Base-by-base conservation (phyloP, 2,797 vertebrate genomes). In the Sebastes minor region DNA sequence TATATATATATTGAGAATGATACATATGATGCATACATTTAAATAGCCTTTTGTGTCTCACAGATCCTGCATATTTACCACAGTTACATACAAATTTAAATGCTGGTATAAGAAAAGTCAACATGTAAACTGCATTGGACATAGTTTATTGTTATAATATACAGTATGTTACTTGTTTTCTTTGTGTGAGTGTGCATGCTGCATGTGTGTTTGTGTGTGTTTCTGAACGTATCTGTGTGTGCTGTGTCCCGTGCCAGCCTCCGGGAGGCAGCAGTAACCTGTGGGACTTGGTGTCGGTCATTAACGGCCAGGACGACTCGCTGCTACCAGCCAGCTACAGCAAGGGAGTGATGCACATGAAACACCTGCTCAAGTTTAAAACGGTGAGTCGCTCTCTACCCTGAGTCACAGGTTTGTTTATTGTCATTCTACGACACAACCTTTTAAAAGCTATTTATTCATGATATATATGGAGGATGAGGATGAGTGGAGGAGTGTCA, bases 321-420 rank as follows among this genome's bases (percentile, higher is more conserved):
- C 95, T 99, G 75, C 97, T 99, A 67, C 98, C 98, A 7, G 95
- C 96, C 60, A 97, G 97, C 91, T 99, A 99, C 90, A 94, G 96
- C 83, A 97, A 97, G 91, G 98, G 98, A 80, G 96, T 99, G 90
- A 97, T 99, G 97, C 98, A 99, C 88, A 97, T 97, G 95, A 99
- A 97, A 72, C 98, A 99, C 85, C 94, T 99, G 71, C 84, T 97
- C 80, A 97, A 97, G 91, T 99, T 98, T 88, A 98, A 96, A 95
- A 98, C 94, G 5, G 98, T 99, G 89, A 95, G 97, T 94, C 38
- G 10, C 20, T 61, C 33, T 7, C 32, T 32, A 30, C 6, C 4
- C 27, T 0, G 11, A 64, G 60, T 75, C 46, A 27, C 27, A 38
- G 62, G 22, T 64, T 42, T 18, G 12, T 64, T 16, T 64, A 23